Evolutionary conservation across 2,888 invertebrate genomes (phyloP).

Genomic region (Drosophila kuntzei): DNA sequence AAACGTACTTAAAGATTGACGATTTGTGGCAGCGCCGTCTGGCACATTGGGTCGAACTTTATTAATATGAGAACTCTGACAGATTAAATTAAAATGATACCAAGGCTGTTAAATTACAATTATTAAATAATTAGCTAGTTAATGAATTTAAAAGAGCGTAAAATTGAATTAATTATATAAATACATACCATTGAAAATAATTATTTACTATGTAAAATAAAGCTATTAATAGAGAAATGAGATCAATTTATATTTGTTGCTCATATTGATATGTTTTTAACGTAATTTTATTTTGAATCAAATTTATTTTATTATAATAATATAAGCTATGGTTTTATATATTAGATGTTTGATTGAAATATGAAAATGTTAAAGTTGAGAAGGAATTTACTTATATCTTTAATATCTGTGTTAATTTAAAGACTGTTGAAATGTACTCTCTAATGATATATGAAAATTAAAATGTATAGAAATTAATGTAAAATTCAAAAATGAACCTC

Average conservation of each 20-base stretch:
- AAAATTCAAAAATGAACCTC: no score
- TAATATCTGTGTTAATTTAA: no score
- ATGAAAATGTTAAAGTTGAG: no score
- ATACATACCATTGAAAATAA: not conserved
- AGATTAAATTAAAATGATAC: not conserved
- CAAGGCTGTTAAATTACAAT: not conserved
- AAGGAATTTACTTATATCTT: no score
- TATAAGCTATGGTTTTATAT: no score
- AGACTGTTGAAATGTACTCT: no score
- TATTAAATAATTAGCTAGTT: not conserved
- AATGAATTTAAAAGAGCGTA: not conserved
- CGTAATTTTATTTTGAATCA: no score
- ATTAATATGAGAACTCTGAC: not conserved
- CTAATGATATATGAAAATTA: no score
- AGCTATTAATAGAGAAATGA: not conserved
- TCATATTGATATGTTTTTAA: no score
- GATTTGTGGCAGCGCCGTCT: constrained; percentile 51
- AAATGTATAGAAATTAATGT: no score
- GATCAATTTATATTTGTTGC: not conserved
- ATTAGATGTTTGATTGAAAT: no score
- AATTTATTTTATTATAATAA: no score
- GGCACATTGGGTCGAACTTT: constrained; percentile 31
- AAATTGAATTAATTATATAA: not conserved
- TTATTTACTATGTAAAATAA: not conserved
- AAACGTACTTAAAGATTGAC: constrained; percentile 78